Evolutionary conservation across 2,113 vertebrate genomes (phyloP).

Genomic region (Aythya baeri): DNA sequence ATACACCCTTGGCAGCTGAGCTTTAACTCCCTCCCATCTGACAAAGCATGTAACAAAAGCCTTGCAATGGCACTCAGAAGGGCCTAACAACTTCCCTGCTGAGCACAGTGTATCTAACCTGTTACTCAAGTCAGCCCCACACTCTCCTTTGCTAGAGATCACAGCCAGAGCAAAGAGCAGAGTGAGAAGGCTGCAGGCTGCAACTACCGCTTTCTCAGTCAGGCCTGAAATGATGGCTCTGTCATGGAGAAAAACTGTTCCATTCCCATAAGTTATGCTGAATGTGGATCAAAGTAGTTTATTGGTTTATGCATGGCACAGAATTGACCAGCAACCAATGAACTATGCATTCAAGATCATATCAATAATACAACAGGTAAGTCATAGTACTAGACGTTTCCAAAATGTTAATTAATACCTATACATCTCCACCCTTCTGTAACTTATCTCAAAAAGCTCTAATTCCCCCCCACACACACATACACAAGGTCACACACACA

Average conservation of each 20-base stretch:
- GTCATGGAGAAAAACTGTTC: background rate
- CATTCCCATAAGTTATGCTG: accelerated
- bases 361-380: accelerated
- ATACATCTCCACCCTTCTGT: background rate
- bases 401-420: background rate
- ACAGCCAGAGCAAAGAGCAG: background rate
- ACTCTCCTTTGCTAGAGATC: background rate
- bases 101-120: background rate
- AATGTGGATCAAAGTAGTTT: too few relatives aligned
- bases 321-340: background rate
- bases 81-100: background rate
- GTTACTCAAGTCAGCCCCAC: background rate
- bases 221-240: background rate
- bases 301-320: background rate
- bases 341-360: background rate
- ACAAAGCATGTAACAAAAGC: background rate
- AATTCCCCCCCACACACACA: background rate
- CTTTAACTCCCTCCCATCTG: background rate
- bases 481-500: background rate
- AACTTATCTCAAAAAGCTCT: background rate
- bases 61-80: accelerated
- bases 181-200: background rate
- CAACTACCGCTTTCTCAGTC: accelerated
- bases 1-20: background rate
- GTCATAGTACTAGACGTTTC: background rate